Base-by-base conservation (phyloP, 2,888 invertebrate genomes). In the Sarcophaga carnaria region DNA sequence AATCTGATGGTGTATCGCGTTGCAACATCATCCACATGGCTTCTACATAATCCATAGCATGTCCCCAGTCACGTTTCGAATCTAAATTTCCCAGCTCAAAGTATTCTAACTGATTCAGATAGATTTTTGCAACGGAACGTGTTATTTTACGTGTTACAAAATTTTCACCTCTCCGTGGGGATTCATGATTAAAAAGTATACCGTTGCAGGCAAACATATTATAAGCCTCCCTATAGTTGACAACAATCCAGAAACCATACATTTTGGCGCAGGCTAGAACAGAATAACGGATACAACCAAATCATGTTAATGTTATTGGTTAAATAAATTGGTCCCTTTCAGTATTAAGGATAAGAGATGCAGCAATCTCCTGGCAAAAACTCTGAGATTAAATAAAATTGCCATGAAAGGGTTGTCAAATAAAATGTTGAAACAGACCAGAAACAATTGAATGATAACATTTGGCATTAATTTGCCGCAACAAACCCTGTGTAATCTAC, bases 11-110 rank as follows among this genome's bases (percentile, higher is more conserved):
- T 59, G 94, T 93, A 0, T 98, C 96, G 91, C 97, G 97, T 93
- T 99, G 99, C 20, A 99, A 95, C 98, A 99, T 99, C 93, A 98
- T 94, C 99, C 99, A 99, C 99, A 99, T 99, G 0, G 99, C 99
- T 97, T 98, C 97, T 10, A 99, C 97, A 93, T 98, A 99, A 94
- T 99, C 99, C 93, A 96, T 97, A 1, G 98, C 98, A 93, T 98
- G 98, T 8, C 99, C 99, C 99, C 99, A 99, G 94, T 99, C 99
- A 90, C 99, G 95, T 92, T 97, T 96, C 20, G 99, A 97, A 93
- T 99, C 98, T 91, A 99, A 94, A 93, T 98, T 99, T 22, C 99
- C 99, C 83, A 99, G 94, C 92, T 99, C 98, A 78, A 99, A 94
- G 86, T 94, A 95, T 86, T 98, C 96, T 93, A 98, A 95, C 86